These are phyloP conservation scores for Betta splendens DNA, from an alignment of 2,797 vertebrate species.

Conservation along the genomic window DNA sequence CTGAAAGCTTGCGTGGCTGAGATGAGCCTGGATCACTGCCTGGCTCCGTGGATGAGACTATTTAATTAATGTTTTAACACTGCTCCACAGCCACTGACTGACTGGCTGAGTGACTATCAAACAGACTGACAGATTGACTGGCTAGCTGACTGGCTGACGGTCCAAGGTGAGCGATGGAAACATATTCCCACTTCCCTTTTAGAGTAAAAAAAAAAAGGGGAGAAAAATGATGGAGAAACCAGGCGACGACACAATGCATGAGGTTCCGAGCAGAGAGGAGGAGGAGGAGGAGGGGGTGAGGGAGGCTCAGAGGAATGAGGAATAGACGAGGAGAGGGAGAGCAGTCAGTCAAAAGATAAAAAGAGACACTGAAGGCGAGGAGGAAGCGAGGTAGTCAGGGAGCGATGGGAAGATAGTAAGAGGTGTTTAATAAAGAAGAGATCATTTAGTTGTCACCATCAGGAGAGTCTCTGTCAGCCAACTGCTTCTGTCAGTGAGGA, in stretches of 20 bases:
- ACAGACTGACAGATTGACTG: slow-evolving; percentile 62
- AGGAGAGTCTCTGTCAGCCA: slow-evolving; percentile 75
- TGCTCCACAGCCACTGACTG: slow-evolving; percentile 58
- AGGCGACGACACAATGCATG: slow-evolving; percentile 31
- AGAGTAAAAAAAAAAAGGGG: slow-evolving; percentile 24
- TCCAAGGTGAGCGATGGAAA: slow-evolving; percentile 49
- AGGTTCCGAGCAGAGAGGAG: slow-evolving; percentile 17
- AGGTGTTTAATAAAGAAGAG: slow-evolving; percentile 86
- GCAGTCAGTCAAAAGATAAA: slow-evolving; percentile 74
- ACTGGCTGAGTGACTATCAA: slow-evolving; percentile 55
- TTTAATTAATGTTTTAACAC: slow-evolving; percentile 76
- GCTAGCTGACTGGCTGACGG: slow-evolving; percentile 42
- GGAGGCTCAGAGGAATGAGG: slow-evolving; percentile 44
- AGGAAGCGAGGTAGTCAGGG: slow-evolving; percentile 66
- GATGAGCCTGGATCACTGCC: slow-evolving; percentile 65
- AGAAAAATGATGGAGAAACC: slow-evolving; percentile 41
- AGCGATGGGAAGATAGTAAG: slow-evolving; percentile 74
- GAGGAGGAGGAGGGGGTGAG: slow-evolving; percentile 2
- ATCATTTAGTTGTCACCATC: slow-evolving; percentile 83
- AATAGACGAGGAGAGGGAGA: slow-evolving; percentile 59
- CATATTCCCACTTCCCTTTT: slow-evolving; percentile 27
- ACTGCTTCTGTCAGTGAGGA: slow-evolving; percentile 62
- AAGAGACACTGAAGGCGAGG: slow-evolving; percentile 59
- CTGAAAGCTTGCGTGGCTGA: slow-evolving; percentile 42
- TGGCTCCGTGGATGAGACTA: slow-evolving; percentile 63